These are phyloP conservation scores for Romanogobio albipinnatus DNA, from an alignment of 2,113 vertebrate genomes.

Conservation along the genomic window DNA sequence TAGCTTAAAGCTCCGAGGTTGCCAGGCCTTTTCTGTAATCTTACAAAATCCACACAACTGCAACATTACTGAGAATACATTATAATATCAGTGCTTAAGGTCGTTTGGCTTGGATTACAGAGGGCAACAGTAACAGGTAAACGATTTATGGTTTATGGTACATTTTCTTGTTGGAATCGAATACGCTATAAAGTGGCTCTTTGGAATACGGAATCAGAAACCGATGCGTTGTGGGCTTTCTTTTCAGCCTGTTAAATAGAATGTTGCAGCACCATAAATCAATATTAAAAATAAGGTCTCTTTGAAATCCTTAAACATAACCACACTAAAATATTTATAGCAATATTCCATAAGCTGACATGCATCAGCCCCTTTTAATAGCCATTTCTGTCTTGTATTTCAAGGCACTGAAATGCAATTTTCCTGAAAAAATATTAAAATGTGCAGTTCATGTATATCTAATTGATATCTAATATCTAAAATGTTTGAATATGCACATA, in stretches of 20 bases:
- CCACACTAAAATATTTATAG: neutral
- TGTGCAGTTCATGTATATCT: neutral
- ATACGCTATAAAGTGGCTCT: slow-evolving; percentile 1
- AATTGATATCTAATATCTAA: neutral
- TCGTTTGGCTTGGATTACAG: slow-evolving; percentile 32
- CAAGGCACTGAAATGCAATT: neutral
- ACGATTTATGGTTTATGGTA: slow-evolving; percentile 25
- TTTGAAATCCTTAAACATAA: slow-evolving; percentile 2
- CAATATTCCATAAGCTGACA: neutral
- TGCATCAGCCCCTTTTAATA: slow-evolving; percentile 26
- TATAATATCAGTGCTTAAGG: slow-evolving; percentile 1
- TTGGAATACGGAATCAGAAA: neutral
- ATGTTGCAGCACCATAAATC: neutral
- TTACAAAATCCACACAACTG: slow-evolving; percentile 16
- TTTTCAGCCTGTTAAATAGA: neutral
- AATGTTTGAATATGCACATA: neutral
- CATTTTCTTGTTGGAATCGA: neutral
- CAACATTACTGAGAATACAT: slow-evolving; percentile 8
- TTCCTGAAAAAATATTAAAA: neutral
- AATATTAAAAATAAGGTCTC: slow-evolving; percentile 2
- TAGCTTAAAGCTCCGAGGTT: slow-evolving; percentile 10
- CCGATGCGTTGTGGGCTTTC: neutral
- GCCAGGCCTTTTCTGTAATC: slow-evolving; percentile 19
- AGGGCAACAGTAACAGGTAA: neutral
- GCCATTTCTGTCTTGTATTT: neutral